A percentile compares a stretch with the other conserved stretches of the same genome.
These are phyloP conservation scores for Gnathonemus longibarbis DNA, from an alignment of 2,113 vertebrate genomes.

Conservation along the genomic window DNA sequence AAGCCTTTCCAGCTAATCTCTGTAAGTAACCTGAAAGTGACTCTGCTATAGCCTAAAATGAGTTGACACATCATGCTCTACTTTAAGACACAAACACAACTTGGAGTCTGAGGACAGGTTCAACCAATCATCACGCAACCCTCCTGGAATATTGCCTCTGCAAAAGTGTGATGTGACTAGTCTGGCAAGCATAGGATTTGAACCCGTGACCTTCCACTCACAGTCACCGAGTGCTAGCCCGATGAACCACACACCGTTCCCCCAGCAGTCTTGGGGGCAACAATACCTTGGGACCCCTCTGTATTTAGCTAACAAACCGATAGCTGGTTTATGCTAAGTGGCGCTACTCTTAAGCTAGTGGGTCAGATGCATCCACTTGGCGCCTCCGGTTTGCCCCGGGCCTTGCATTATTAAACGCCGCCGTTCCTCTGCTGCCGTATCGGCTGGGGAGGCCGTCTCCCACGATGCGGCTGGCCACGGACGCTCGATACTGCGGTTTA, in stretches of 20 bases:
- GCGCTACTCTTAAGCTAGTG: not conserved
- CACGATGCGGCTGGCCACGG: not conserved
- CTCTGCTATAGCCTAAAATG: not conserved
- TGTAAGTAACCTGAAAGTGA: not conserved
- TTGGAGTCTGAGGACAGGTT: too few relatives aligned
- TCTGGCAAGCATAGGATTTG: not conserved
- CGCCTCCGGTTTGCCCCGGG: not conserved
- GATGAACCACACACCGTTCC: not conserved
- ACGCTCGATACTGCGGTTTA: constrained; percentile 25
- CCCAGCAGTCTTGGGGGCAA: not conserved
- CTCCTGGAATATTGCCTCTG: not conserved
- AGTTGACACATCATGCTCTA: not conserved
- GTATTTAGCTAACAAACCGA: not conserved
- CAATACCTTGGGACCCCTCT: not conserved
- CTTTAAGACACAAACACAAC: too few relatives aligned
- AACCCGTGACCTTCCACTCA: not conserved
- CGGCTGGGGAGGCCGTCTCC: not conserved
- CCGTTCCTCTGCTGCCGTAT: not conserved
- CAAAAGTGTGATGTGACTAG: not conserved
- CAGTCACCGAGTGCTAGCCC: not conserved
- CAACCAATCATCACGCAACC: not conserved
- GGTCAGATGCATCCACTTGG: not conserved
- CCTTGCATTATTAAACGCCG: constrained; percentile 13
- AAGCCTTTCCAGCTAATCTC: not conserved
- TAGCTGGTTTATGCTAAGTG: not conserved